A percentile compares a stretch with the other conserved stretches of the same genome.
Evolutionary conservation across 1,140 invertebrate species (phyloP).

Genomic region (Anadara kagoshimensis): DNA sequence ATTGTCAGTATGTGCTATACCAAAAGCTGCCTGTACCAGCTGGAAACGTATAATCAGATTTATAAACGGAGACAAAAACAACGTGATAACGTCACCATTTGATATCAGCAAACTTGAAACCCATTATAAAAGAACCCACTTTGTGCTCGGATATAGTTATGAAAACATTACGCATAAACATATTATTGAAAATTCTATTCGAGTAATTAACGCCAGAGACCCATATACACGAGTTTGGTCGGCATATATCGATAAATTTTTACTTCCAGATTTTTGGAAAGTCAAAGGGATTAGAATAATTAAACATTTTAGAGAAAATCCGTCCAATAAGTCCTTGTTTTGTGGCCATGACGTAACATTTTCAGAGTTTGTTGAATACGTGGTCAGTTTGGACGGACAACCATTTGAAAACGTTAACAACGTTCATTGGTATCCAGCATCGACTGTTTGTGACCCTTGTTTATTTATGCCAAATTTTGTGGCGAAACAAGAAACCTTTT

Average conservation of each 20-base stretch:
- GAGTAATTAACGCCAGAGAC: slow-evolving; percentile 13
- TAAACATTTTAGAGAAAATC: not conserved
- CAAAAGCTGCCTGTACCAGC: not conserved
- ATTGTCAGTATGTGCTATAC: no score
- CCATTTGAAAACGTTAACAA: not conserved
- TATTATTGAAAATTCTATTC: not conserved
- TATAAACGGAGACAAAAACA: not conserved
- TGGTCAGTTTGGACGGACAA: not conserved
- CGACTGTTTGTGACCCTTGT: slow-evolving; percentile 18
- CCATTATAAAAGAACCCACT: not conserved
- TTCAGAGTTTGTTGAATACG: slow-evolving; percentile 3
- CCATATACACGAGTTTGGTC: slow-evolving; percentile 45
- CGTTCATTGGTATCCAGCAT: slow-evolving; percentile 1
- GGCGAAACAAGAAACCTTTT: slow-evolving; percentile 33
- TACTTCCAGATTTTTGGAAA: slow-evolving; percentile 41
- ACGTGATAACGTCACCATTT: not conserved
- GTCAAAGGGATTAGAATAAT: slow-evolving; percentile 4
- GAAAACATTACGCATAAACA: not conserved
- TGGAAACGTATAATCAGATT: not conserved
- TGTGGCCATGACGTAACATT: slow-evolving; percentile 10
- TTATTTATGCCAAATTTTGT: slow-evolving; percentile 30
- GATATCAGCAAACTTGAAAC: not conserved
- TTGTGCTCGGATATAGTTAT: not conserved
- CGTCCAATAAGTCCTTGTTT: not conserved
- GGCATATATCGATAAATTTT: slow-evolving; percentile 48